Base-by-base conservation (phyloP, 2,888 invertebrate genomes). In the Hartigia nigra region DNA sequence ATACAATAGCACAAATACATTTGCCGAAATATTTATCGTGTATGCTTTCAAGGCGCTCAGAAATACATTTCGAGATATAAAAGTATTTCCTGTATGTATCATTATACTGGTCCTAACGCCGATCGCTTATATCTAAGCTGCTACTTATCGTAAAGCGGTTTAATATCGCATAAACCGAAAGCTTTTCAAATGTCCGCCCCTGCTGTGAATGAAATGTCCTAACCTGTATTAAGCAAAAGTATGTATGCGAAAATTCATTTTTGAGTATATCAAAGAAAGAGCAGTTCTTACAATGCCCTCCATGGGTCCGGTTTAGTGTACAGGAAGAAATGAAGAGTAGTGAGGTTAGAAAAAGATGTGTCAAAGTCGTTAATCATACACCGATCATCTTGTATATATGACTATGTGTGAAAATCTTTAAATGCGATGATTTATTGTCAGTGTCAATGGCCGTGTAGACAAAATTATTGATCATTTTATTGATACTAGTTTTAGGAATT, bases 71-170 rank as follows among this genome's bases (percentile, higher is more conserved):
- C 23, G 55, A 55, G 55, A 55, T 55, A 55, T 23, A 55, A 23
- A 23, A 55, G 23, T 55, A 9, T 23, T 55, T 5, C 14, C 55
- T 55, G 55, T 72, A 32, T 31, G 14, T 72, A 72, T 72, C 23
- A 31, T 72, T 72, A 72, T 72, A 9, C 12, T 12, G 72, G 31
- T 72, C 72, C 34, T 72, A 31, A 23, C 23, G 75, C 31, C n/a
- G 34, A 75, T 75, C 74, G 69, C 74, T 75, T 75, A 74, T 79
- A 85, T 77, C 79, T 72, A 80, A 77, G 77, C 80, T 77, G 77
- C 76, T 81, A 84, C 84, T 84, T 84, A 84, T 82, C 84, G 83
- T 84, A 82, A 85, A 84, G 75, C 12, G 69, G 23, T 79, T 83
- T 84, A 82, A 85, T 83, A 69, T 72, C 81, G 74, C 81, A 80